phyloP scores from a whole-genome alignment of 2,888 invertebrate species.

The Orchesella flavescens region DNA sequence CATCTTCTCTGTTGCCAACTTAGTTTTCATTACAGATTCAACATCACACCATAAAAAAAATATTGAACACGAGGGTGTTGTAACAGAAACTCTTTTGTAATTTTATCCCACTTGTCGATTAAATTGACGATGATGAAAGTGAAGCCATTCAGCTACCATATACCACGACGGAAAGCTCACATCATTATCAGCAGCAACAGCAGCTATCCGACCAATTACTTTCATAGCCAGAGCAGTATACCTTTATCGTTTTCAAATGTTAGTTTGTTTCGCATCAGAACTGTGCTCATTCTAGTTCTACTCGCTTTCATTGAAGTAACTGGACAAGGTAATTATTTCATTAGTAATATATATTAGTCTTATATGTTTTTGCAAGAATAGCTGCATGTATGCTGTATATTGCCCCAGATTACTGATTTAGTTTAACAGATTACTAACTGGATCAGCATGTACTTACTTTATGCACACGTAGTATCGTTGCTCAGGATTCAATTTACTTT shows the following conservation, averaged over 20 bases:
- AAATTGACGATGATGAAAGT: constrained; percentile 62
- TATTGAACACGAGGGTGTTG: not conserved
- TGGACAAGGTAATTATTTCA: constrained; percentile 67
- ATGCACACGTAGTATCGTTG: no score
- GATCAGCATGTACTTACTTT: no score
- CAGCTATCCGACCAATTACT: not conserved
- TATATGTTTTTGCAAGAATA: no score
- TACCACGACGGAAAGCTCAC: constrained; percentile 41
- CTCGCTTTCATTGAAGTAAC: constrained; percentile 63
- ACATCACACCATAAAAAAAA: no score
- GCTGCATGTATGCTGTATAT: no score
- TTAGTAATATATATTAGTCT: not conserved
- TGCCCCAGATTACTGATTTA: no score
- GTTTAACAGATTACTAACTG: no score
- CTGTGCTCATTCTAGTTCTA: constrained; percentile 60
- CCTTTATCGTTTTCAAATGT: constrained; percentile 15
- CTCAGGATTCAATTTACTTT: no score
- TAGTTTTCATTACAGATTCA: no score
- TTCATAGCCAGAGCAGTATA: not conserved
- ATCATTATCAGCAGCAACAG: not conserved
- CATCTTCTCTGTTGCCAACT: no score
- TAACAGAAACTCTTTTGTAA: not conserved
- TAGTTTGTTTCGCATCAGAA: constrained; percentile 23
- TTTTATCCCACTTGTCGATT: not conserved
- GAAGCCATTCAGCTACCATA: constrained; percentile 63